Base-by-base conservation (phyloP, 1,140 invertebrate species). In the Drosophila gunungcola region DNA sequence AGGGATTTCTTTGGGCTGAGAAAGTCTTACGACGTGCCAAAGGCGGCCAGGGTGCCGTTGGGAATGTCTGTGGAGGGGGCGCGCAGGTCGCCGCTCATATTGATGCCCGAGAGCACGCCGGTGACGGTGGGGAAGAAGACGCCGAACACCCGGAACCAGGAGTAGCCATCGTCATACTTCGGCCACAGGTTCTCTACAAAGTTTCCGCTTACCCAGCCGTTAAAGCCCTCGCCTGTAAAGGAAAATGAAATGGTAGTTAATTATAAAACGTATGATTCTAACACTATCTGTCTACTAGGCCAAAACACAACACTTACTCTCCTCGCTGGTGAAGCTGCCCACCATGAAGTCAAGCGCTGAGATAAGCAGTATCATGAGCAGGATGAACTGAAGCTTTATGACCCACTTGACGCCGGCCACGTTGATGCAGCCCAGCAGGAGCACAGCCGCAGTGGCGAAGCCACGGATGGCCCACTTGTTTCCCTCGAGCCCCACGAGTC, bases 11-110 rank as follows among this genome's bases (percentile, higher is more conserved):
- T 7, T 2, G 0, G 12, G 43, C 4, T 4, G 12, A 7, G 2
- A 1, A 41, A 52, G 49, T 91, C 88, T 92, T 94, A 97, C 95
- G 96, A 96, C 42, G 96, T 97, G 55, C 96, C 95, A 65, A 99
- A 95, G 49, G 98, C 97, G 32, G 97, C 96, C 29, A 99, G 93
- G 4, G 98, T 98, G 39, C 98, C 98, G 93, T 97, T 96, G 3
- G 98, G 98, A 90, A 99, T 99, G 92, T 98, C 97, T 45, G 95
- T 95, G 10, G 97, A 97, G 0, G 98, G 98, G 84, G 98, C 96
- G 61, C 95, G 95, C 43, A 99, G 94, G 93, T 99, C 98, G 11
- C 98, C 98, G 93, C 97, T 98, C 98, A 99, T 99, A 92, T 99
- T 99, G 74, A 99, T 97, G 45, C 98, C 98, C 45, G 98, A 97